phyloP scores from a whole-genome alignment of 2,113 vertebrate species.

The Eurystomus gularis region DNA sequence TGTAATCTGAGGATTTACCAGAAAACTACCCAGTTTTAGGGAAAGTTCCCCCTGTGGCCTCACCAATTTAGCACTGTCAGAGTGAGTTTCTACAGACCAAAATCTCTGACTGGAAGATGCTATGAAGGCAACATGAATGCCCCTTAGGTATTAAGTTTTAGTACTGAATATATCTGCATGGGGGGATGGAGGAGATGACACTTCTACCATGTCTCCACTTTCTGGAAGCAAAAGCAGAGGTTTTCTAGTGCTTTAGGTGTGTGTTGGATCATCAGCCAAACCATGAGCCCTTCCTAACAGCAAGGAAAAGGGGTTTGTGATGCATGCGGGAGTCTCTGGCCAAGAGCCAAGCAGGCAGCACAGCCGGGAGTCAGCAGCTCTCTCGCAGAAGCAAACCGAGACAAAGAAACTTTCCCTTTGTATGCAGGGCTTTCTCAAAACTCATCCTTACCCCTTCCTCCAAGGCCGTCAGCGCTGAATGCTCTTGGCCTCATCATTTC shows the following conservation, averaged over 20 bases:
- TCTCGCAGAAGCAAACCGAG: neutral
- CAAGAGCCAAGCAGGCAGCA: neutral
- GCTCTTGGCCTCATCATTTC: neutral
- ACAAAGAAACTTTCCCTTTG: neutral
- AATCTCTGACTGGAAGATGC: neutral
- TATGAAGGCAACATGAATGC: neutral
- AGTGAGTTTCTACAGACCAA: neutral
- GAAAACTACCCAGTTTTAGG: neutral
- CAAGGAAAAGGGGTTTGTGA: neutral
- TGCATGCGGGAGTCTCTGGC: accelerated
- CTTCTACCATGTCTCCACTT: neutral
- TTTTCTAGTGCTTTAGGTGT: neutral
- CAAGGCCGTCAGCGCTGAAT: neutral
- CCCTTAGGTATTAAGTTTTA: neutral
- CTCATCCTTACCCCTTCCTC: neutral
- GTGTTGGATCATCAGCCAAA: neutral
- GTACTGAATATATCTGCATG: neutral
- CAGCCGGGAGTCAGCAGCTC: neutral
- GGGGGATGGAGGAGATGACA: neutral
- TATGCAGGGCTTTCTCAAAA: neutral
- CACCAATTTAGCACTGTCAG: neutral
- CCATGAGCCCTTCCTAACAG: neutral
- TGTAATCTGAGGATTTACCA: neutral
- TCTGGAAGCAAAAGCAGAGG: neutral
- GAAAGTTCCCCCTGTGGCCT: neutral